Conservation (phyloP, 2,888 invertebrate genomes). For the Heliconius ethilla region DNA sequence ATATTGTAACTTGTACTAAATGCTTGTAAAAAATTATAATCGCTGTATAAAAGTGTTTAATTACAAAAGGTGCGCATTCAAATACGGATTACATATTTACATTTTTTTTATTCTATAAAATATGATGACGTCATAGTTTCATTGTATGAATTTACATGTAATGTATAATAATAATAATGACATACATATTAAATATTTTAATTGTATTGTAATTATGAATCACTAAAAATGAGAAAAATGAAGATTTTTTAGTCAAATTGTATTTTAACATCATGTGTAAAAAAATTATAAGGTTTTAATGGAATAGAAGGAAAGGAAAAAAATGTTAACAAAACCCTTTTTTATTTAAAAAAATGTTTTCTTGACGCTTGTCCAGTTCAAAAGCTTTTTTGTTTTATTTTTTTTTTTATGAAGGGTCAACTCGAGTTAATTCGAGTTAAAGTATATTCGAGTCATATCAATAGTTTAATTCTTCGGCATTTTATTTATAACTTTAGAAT, state of each 20-base stretch:
- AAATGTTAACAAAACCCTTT: not conserved
- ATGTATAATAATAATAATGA: not conserved
- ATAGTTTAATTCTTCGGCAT: too few relatives aligned
- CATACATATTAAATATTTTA: not conserved
- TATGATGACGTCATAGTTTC: not conserved
- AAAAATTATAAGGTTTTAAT: not conserved
- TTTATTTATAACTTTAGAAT: too few relatives aligned
- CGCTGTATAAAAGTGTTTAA: not conserved
- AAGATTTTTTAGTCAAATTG: not conserved
- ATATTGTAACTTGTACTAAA: not conserved
- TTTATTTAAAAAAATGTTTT: not conserved
- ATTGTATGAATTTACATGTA: not conserved
- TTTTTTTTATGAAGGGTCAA: not conserved
- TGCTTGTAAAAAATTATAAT: not conserved
- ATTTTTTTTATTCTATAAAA: not conserved
- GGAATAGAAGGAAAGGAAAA: not conserved
- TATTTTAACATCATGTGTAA: not conserved
- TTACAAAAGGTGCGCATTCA: not conserved
- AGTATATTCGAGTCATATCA: too few relatives aligned
- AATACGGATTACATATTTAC: not conserved
- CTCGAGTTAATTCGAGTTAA: not conserved
- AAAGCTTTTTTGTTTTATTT: not conserved
- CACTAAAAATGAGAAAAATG: not conserved
- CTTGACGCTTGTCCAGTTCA: not conserved
- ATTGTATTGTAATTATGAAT: not conserved